These are phyloP conservation scores for Hyles euphorbiae DNA, from an alignment of 1,140 invertebrate species.

Conservation along the genomic window DNA sequence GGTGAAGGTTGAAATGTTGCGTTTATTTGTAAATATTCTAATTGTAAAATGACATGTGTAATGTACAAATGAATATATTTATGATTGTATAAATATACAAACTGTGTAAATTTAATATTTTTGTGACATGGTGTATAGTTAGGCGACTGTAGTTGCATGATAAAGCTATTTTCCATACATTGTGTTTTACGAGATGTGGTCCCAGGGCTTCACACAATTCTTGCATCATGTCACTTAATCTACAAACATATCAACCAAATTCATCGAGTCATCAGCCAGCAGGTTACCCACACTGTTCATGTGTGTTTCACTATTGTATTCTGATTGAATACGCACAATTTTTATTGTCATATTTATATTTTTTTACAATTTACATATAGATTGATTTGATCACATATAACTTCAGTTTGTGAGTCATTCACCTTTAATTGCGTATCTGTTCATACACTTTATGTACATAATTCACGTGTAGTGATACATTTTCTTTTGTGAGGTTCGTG, in stretches of 20 bases:
- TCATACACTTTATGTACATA: constrained; percentile 10
- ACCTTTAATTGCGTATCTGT: constrained; percentile 27
- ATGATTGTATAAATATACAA: constrained; percentile 56
- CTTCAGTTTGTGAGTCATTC: constrained; percentile 27
- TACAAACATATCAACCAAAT: constrained; percentile 51
- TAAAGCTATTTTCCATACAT: constrained; percentile 50
- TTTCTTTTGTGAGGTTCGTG: too few relatives aligned
- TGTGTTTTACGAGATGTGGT: constrained; percentile 34
- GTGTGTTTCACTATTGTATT: constrained; percentile 28
- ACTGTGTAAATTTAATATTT: constrained; percentile 62
- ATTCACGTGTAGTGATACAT: not conserved
- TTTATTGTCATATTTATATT: constrained; percentile 8
- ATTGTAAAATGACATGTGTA: constrained; percentile 55
- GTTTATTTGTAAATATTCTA: constrained; percentile 67
- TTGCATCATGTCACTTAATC: constrained; percentile 62
- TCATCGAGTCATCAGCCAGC: constrained; percentile 28
- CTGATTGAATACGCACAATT: constrained; percentile 40
- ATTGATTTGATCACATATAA: not conserved
- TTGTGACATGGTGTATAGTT: constrained; percentile 70
- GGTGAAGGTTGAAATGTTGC: constrained; percentile 45
- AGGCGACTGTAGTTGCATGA: constrained; percentile 39
- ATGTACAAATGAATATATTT: constrained; percentile 71
- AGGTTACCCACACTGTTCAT: constrained; percentile 25
- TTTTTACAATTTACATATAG: constrained; percentile 1
- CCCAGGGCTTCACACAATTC: constrained; percentile 59